phyloP scores from a whole-genome alignment of 2,113 vertebrate species.

The Lepisosteus osseus region DNA sequence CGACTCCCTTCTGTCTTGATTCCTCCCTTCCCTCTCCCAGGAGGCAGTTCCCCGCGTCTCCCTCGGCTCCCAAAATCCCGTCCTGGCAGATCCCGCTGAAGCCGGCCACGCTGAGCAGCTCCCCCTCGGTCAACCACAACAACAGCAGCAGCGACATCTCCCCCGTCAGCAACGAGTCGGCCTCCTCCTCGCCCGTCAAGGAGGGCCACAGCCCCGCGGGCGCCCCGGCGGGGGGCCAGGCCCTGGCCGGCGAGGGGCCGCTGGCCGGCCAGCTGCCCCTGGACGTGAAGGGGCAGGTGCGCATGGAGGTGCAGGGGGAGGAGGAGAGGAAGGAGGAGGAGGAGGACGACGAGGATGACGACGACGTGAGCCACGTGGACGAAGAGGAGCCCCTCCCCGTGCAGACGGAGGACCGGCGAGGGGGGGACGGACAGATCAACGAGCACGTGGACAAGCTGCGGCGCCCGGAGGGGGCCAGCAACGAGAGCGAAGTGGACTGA shows the following conservation, averaged over 20 bases:
- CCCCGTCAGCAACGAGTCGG: constrained; percentile 86
- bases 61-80: constrained; percentile 86
- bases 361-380: constrained; percentile 67
- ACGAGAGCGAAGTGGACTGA: constrained; percentile 89
- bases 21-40: constrained; percentile 50
- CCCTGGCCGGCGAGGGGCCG: constrained; percentile 58
- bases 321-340: constrained; percentile 72
- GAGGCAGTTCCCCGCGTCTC: constrained; percentile 92
- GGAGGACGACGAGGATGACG: constrained; percentile 78
- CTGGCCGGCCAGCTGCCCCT: constrained; percentile 47
- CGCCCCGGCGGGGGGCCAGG: constrained; percentile 55
- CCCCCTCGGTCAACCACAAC: constrained; percentile 69
- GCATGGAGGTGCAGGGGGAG: constrained; percentile 95
- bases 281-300: constrained; percentile 80
- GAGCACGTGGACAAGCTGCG: constrained; percentile 94
- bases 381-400: constrained; percentile 77
- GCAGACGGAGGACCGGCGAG: constrained; percentile 85
- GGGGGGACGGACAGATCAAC: constrained; percentile 93
- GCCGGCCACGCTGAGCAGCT: constrained; percentile 65
- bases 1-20: constrained; percentile 3
- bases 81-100: constrained; percentile 95
- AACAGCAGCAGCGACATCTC: constrained; percentile 98
- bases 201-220: constrained; percentile 81
- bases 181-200: constrained; percentile 79
- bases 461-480: constrained; percentile 89